Conservation (phyloP, 2,888 invertebrate species). For the Idaea straminata region DNA sequence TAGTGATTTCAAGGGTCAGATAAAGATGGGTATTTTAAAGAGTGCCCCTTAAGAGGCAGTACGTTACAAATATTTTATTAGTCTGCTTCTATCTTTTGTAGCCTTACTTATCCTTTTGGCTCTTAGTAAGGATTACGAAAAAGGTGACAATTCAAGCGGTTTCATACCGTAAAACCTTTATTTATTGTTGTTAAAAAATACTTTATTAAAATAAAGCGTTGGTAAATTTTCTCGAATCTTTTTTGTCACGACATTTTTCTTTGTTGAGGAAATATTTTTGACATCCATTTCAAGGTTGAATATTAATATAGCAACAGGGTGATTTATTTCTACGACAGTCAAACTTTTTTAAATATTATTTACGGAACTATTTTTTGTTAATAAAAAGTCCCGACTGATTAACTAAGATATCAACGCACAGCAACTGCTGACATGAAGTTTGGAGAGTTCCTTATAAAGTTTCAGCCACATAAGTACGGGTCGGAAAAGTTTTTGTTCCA, state of each 20-base stretch:
- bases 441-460: too few relatives aligned
- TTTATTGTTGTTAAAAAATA: neutral
- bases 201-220: neutral
- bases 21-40: conserved; percentile 21
- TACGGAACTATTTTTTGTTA: too few relatives aligned
- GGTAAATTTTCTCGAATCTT: neutral
- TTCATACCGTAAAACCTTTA: neutral
- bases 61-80: conserved; percentile 50
- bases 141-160: conserved; percentile 36
- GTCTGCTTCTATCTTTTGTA: conserved; percentile 31
- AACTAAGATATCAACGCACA: too few relatives aligned
- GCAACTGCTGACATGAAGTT: too few relatives aligned
- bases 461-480: too few relatives aligned
- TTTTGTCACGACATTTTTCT: neutral
- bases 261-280: neutral
- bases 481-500: too few relatives aligned
- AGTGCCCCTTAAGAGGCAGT: conserved; percentile 38
- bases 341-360: neutral
- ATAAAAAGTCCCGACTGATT: too few relatives aligned
- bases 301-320: neutral
- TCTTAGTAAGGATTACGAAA: conserved; percentile 35
- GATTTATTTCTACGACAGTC: neutral
- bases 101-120: conserved; percentile 33
- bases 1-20: conserved; percentile 19
- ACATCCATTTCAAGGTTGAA: neutral